Conservation (phyloP, 2,888 invertebrate species). For the Aspidiotus rigidus region DNA sequence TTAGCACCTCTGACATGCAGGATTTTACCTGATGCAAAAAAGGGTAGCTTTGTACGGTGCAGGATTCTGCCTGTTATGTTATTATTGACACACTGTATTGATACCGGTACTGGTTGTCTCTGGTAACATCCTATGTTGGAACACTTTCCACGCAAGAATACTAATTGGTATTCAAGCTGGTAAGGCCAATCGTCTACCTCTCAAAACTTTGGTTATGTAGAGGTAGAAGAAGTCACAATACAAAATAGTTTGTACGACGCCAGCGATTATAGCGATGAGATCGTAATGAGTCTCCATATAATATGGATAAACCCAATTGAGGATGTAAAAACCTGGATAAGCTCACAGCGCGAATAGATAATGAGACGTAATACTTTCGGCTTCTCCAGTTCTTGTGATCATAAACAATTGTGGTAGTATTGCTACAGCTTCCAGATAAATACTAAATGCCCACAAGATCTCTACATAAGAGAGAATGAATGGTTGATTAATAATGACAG, state of each 20-base stretch:
- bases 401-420: constrained; percentile 97
- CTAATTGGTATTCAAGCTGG: constrained; percentile 67
- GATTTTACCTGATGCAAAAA: too few relatives aligned
- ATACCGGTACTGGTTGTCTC: not conserved
- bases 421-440: constrained; percentile 97
- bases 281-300: constrained; percentile 89
- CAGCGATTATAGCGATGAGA: constrained; percentile 92
- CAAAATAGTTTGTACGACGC: constrained; percentile 91
- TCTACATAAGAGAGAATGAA: constrained; percentile 87
- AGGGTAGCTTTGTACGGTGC: too few relatives aligned
- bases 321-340: constrained; percentile 80
- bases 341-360: constrained; percentile 88
- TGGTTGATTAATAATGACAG: constrained; percentile 89
- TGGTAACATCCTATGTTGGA: not conserved
- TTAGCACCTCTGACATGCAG: too few relatives aligned
- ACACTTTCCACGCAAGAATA: too few relatives aligned
- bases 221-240: constrained; percentile 99
- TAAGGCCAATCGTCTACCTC: constrained; percentile 90
- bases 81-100: too few relatives aligned
- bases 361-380: constrained; percentile 98
- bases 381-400: constrained; percentile 96
- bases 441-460: constrained; percentile 98
- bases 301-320: constrained; percentile 95
- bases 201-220: constrained; percentile 97
- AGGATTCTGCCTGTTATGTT: too few relatives aligned